Evolutionary conservation across 2,113 vertebrate species (phyloP).

Genomic region (Scytalopus superciliaris): DNA sequence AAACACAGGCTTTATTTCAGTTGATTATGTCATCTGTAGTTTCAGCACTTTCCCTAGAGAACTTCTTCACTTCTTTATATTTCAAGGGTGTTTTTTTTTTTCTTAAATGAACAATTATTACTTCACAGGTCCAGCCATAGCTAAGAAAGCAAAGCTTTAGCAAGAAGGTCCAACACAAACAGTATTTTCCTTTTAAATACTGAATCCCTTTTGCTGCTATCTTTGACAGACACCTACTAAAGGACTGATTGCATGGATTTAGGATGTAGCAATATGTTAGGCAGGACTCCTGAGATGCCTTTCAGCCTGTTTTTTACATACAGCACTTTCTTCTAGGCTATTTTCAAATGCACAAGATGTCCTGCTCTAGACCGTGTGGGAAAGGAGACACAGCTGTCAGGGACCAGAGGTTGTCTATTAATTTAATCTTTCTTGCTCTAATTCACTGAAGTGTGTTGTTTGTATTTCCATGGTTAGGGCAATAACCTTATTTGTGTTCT

Average conservation of each 20-base stretch:
- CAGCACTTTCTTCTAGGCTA: not conserved
- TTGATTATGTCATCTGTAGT: not conserved
- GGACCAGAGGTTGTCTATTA: slow-evolving; percentile 20
- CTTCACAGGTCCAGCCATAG: not conserved
- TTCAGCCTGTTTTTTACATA: not conserved
- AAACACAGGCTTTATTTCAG: not conserved
- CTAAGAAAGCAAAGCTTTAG: not conserved
- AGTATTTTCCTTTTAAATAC: not conserved
- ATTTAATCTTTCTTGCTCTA: slow-evolving; percentile 58
- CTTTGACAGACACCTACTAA: not conserved
- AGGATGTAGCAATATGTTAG: not conserved
- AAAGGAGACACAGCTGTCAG: slow-evolving; percentile 28
- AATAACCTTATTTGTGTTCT: slow-evolving; percentile 33
- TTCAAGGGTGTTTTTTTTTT: not conserved
- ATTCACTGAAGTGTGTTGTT: slow-evolving; percentile 47
- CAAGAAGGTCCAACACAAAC: not conserved
- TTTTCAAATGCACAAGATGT: not conserved
- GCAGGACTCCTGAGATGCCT: not conserved
- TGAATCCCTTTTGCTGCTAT: not conserved
- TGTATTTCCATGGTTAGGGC: slow-evolving; percentile 4
- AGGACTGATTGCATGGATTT: not conserved
- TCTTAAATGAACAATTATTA: not conserved
- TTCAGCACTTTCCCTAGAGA: not conserved
- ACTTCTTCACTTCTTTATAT: not conserved
- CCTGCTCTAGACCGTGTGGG: not conserved